Base-by-base conservation (phyloP, 2,797 vertebrate species). In the Gymnoscopelus microlampas region DNA sequence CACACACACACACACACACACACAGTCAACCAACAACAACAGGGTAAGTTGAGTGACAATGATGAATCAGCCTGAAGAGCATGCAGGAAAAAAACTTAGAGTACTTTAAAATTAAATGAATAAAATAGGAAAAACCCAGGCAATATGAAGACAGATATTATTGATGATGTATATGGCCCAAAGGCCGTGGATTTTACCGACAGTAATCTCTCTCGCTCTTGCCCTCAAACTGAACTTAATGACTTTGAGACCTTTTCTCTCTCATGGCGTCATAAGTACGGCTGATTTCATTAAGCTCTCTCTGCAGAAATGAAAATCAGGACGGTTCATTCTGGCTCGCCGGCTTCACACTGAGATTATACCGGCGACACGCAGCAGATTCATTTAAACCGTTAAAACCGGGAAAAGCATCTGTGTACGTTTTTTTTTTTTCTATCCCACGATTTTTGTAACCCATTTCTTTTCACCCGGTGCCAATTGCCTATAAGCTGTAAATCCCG, bases 261-360 rank as follows among this genome's bases (percentile, higher is more conserved):
- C 77, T 78, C 56, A n/a, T 2, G 51, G 69, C 54, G 70, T 74
- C 76, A 69, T 5, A n/a, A 73, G 53, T 70, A 61, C 60, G 0
- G 5, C 76, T 65, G 65, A 85, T 83, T 84, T 70, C 63, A 83
- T 81, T 83, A 75, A 71, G 73, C 55, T 79, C 63, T 39, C 63
- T 79, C 63, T 39, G 60, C 54, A 60, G 67, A 81, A 76, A 85
- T 79, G 76, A 74, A 85, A 87, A 83, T 71, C 55, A 3, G 35
- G 67, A 61, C 63, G 67, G 78, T 74, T 76, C 60, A 71, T 72
- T 79, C 60, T 63, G 70, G 19, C 78, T 70, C 65, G 70, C 64
- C 74, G 70, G 74, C 68, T 64, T 54, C 74, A n/a, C n/a, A n/a
- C n/a, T n/a, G n/a, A n/a, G n/a, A n/a, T 88, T 84, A n/a, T n/a